These are phyloP conservation scores for Helicolenus hilgendorfi DNA, from an alignment of 2,797 vertebrate genomes.

Conservation along the genomic window DNA sequence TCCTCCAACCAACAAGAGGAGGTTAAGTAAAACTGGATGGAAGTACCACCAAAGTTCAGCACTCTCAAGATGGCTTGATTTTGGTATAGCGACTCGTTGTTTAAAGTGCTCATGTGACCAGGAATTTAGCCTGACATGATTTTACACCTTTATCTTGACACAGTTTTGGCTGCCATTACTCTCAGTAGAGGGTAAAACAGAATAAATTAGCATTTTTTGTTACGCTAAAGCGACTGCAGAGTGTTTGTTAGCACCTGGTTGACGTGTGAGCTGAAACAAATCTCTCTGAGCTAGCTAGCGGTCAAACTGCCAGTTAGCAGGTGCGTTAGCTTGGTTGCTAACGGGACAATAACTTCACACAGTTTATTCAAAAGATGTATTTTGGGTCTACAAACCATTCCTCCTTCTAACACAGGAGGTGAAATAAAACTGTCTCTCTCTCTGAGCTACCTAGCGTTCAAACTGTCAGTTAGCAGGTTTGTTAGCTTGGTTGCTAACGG, in stretches of 20 bases:
- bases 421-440: too few species aligned
- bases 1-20: background rate
- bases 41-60: accelerated
- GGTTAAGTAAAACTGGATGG: background rate
- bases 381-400: too few species aligned
- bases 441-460: too few species aligned
- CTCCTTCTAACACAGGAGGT: too few species aligned
- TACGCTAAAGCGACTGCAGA: background rate
- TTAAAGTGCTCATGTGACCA: constrained; percentile 1
- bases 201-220: background rate
- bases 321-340: background rate
- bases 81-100: background rate
- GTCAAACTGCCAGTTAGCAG: too few species aligned
- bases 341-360: background rate
- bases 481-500: background rate
- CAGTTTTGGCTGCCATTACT: background rate
- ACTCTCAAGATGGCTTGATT: accelerated
- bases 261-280: too few species aligned
- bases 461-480: background rate
- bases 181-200: background rate
- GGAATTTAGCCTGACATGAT: background rate
- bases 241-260: background rate
- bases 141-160: background rate
- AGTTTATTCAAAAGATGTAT: background rate
- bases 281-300: too few species aligned